These are phyloP conservation scores for Caretta caretta DNA, from an alignment of 2,113 vertebrate species.

Conservation along the genomic window DNA sequence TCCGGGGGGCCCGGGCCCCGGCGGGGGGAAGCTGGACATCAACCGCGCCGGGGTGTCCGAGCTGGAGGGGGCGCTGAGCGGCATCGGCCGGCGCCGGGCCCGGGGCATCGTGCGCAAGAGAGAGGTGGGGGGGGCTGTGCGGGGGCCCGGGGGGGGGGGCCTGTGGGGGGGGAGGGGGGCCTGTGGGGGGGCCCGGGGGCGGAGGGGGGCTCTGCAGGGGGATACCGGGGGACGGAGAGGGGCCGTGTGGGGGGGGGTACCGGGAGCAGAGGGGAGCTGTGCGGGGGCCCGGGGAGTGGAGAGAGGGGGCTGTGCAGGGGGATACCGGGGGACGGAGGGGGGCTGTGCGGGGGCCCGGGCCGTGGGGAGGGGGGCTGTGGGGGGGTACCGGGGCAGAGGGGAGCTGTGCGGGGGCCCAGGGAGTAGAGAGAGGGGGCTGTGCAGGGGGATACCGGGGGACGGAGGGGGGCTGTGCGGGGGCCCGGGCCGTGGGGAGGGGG, in stretches of 20 bases:
- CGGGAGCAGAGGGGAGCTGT: too few species aligned
- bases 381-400: too few species aligned
- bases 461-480: not conserved
- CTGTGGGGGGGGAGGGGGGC: not conserved
- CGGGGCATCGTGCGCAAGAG: slow-evolving; percentile 58
- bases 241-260: too few species aligned
- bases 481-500: not conserved
- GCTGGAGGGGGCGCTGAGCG: slow-evolving; percentile 38
- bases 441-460: too few species aligned
- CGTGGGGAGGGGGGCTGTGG: not conserved
- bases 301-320: rapidly evolving
- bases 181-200: too few species aligned
- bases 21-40: slow-evolving; percentile 49
- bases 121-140: slow-evolving; percentile 29
- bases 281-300: too few species aligned
- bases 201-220: too few species aligned
- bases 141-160: not conserved
- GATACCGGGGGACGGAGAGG: too few species aligned
- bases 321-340: too few species aligned
- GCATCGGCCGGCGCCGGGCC: slow-evolving; percentile 55
- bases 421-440: too few species aligned
- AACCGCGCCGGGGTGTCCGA: slow-evolving; percentile 64
- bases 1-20: not conserved
- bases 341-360: too few species aligned
- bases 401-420: too few species aligned